Percentiles rank a stretch among this genome's conserved stretches.
phyloP scores from a whole-genome alignment of 2,888 invertebrate species.

The Diaphora mendica region DNA sequence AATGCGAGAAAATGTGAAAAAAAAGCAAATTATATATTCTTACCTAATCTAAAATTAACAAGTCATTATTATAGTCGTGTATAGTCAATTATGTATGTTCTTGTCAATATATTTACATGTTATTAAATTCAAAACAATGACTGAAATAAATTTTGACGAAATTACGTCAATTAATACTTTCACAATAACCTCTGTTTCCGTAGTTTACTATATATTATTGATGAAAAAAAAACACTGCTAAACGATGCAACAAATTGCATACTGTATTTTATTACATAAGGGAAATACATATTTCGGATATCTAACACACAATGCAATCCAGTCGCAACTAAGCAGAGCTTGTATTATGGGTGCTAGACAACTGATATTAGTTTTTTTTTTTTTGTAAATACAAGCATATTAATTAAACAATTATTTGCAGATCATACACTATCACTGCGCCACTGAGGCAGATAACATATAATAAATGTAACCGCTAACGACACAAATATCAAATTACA shows the following conservation, averaged over 20 bases:
- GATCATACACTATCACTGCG: no score
- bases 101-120: not conserved
- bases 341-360: no score
- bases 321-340: no score
- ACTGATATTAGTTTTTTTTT: no score
- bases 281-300: constrained; percentile 14
- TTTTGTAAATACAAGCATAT: no score
- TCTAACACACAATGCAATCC: no score
- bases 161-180: not conserved
- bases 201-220: not conserved
- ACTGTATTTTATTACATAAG: constrained; percentile 22
- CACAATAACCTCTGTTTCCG: not conserved
- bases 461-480: constrained; percentile 26
- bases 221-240: not conserved
- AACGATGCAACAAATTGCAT: not conserved
- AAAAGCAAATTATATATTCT: not conserved
- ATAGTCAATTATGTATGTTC: not conserved
- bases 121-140: not conserved
- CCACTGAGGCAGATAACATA: no score
- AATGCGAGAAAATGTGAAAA: no score
- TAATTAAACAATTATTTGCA: no score
- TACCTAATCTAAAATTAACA: not conserved
- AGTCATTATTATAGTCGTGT: not conserved
- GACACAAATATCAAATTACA: constrained; percentile 41
- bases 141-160: not conserved